Evolutionary conservation across 2,113 vertebrate species (phyloP).

Genomic region (Rana temporaria): DNA sequence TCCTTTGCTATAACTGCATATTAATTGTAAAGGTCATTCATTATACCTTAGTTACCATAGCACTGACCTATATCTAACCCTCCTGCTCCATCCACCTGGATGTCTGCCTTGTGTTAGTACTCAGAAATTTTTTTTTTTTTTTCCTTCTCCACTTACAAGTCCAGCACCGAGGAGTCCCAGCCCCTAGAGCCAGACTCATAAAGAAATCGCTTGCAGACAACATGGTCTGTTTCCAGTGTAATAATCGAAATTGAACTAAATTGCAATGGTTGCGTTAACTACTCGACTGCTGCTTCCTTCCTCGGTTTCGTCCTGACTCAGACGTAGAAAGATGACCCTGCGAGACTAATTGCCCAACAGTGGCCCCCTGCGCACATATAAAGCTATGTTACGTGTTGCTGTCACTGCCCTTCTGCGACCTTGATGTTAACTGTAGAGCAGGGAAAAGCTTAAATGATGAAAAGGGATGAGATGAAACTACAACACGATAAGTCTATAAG

Average conservation of each 20-base stretch:
- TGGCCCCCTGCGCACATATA: constrained; percentile 3
- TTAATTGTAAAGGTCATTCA: constrained; percentile 76
- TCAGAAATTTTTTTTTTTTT: constrained; percentile 72
- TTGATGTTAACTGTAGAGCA: constrained; percentile 9
- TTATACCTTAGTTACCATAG: constrained; percentile 68
- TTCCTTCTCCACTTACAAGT: constrained; percentile 72
- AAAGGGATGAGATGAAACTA: constrained; percentile 11
- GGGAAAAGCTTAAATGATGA: background rate
- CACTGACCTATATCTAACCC: constrained; percentile 77
- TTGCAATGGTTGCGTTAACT: constrained; percentile 83
- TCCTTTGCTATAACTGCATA: constrained; percentile 64
- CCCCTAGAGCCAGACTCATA: constrained; percentile 86
- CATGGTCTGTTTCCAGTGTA: constrained; percentile 87
- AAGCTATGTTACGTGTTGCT: background rate
- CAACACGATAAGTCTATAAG: constrained; percentile 1
- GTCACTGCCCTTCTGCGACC: constrained; percentile 13
- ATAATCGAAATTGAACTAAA: constrained; percentile 88
- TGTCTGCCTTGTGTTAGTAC: constrained; percentile 69
- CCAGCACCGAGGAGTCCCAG: constrained; percentile 81
- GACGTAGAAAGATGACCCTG: constrained; percentile 36
- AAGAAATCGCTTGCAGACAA: constrained; percentile 86
- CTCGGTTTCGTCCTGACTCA: constrained; percentile 61
- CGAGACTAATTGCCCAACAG: background rate
- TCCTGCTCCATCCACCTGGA: constrained; percentile 75
- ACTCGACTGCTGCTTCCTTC: constrained; percentile 74